Percentiles rank a stretch among this genome's conserved stretches.
Evolutionary conservation across 1,140 invertebrate species (phyloP).

Genomic region (Aphelenchoides avenae): DNA sequence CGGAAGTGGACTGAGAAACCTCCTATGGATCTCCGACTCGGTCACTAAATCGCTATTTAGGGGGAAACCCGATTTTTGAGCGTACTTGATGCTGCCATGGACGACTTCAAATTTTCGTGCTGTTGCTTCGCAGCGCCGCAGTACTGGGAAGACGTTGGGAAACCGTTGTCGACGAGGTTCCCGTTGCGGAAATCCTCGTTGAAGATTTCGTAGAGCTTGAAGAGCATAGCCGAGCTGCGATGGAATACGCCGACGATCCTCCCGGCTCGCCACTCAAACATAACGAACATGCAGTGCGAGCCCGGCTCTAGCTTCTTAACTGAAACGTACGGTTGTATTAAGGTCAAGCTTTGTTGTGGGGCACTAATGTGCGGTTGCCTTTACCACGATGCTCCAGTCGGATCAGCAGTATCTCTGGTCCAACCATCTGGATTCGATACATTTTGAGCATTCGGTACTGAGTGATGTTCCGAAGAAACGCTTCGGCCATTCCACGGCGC

Average conservation of each 20-base stretch:
- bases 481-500: slow-evolving; percentile 2
- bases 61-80: slow-evolving; percentile 10
- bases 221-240: slow-evolving; percentile 22
- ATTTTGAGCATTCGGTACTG: slow-evolving; percentile 34
- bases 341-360: too few species aligned
- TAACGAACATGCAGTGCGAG: slow-evolving; percentile 34
- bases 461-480: slow-evolving; percentile 33
- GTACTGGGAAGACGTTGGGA: slow-evolving; percentile 42
- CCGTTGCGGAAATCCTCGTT: slow-evolving; percentile 19
- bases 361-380: too few species aligned
- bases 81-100: slow-evolving; percentile 4
- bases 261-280: slow-evolving; percentile 35
- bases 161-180: slow-evolving; percentile 19
- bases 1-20: slow-evolving; percentile 27
- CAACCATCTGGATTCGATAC: slow-evolving; percentile 37
- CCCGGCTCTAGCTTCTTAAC: slow-evolving; percentile 10
- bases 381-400: slow-evolving; percentile 18
- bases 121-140: slow-evolving; percentile 23
- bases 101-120: slow-evolving; percentile 20
- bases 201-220: slow-evolving; percentile 33
- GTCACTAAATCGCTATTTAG: slow-evolving; percentile 11
- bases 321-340: too few species aligned
- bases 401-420: slow-evolving; percentile 32
- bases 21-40: slow-evolving; percentile 25
- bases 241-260: slow-evolving; percentile 25